Percentiles rank a stretch among this genome's conserved stretches.
phyloP scores from a whole-genome alignment of 2,797 vertebrate genomes.

The Malacoctenus gilli region DNA sequence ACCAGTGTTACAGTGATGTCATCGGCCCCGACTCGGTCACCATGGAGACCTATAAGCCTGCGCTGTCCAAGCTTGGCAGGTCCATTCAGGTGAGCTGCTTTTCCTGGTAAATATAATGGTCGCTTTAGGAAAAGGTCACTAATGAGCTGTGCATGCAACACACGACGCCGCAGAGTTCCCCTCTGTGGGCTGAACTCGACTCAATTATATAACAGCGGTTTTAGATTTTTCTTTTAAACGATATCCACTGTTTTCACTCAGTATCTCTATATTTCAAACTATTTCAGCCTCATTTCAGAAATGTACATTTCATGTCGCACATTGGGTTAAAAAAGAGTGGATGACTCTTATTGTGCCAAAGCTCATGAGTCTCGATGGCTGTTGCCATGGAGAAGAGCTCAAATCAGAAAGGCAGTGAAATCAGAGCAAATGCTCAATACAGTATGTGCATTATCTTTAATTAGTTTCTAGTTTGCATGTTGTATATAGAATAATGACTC shows the following conservation, averaged over 20 bases:
- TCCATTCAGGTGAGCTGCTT: conserved; percentile 85
- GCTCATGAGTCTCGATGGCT: neutral
- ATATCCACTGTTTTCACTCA: too few species aligned
- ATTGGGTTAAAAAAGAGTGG: rapidly evolving
- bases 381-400: neutral
- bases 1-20: conserved; percentile 91
- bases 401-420: neutral
- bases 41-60: conserved; percentile 86
- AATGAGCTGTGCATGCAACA: neutral
- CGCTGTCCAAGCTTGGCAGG: conserved; percentile 77
- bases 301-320: neutral
- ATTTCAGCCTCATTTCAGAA: neutral
- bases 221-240: too few species aligned
- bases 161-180: too few species aligned
- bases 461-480: too few species aligned
- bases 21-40: conserved; percentile 86
- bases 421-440: neutral
- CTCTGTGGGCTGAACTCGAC: neutral
- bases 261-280: neutral
- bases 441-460: too few species aligned
- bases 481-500: too few species aligned
- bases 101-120: conserved; percentile 16
- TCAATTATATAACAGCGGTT: neutral
- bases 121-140: conserved; percentile 18
- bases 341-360: neutral